Evolutionary conservation across 2,888 invertebrate genomes (phyloP).

Genomic region (Diarsia mendica): DNA sequence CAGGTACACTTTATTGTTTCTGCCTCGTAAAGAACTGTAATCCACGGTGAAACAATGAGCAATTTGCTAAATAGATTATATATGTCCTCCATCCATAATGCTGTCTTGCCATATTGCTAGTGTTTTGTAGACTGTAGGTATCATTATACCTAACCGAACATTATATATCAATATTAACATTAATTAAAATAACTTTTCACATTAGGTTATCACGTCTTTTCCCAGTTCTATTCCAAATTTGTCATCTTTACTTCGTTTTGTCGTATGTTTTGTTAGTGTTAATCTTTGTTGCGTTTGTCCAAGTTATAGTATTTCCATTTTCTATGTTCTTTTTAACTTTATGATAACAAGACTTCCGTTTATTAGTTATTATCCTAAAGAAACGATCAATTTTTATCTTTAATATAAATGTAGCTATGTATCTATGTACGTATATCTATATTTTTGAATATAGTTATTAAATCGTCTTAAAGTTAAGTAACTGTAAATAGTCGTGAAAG

Average conservation of each 20-base stretch:
- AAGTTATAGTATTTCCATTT: constrained; percentile 68
- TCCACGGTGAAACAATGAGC: constrained; percentile 88
- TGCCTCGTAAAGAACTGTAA: constrained; percentile 87
- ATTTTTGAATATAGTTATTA: constrained; percentile 88
- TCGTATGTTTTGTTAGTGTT: constrained; percentile 69
- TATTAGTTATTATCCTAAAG: constrained; percentile 78
- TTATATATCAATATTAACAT: constrained; percentile 69
- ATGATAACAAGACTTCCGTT: constrained; percentile 82
- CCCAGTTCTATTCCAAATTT: constrained; percentile 53
- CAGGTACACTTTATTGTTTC: constrained; percentile 87
- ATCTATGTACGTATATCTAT: constrained; percentile 89
- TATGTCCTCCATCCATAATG: constrained; percentile 88
- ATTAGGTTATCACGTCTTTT: constrained; percentile 53
- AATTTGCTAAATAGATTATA: constrained; percentile 89
- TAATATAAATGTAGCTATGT: constrained; percentile 86
- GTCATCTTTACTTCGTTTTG: constrained; percentile 51
- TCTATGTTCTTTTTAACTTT: constrained; percentile 68
- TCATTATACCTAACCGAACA: constrained; percentile 76
- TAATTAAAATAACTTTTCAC: constrained; percentile 64
- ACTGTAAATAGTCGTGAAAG: constrained; percentile 88
- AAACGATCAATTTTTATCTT: constrained; percentile 84
- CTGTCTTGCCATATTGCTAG: constrained; percentile 90
- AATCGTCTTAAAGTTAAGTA: constrained; percentile 85
- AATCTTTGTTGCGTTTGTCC: constrained; percentile 72
- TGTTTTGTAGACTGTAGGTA: constrained; percentile 85